Evolutionary conservation across 2,888 invertebrate genomes (phyloP).

Genomic region (Hemithea aestivaria): DNA sequence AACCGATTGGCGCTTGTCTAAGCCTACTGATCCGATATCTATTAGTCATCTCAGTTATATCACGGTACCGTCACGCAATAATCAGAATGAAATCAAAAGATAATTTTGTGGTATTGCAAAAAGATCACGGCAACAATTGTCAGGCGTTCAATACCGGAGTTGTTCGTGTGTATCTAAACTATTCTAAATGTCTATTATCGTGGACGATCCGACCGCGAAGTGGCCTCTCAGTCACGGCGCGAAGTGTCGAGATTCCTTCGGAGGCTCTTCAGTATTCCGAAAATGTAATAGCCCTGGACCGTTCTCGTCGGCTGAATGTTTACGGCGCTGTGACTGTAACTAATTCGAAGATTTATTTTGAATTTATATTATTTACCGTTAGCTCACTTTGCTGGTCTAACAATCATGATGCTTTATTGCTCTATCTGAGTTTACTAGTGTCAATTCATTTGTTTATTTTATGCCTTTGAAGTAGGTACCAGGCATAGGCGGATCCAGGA

Average conservation of each 20-base stretch:
- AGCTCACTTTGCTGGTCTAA: neutral
- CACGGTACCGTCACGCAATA: slow-evolving; percentile 20
- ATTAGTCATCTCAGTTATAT: slow-evolving; percentile 16
- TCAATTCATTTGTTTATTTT: too few relatives aligned
- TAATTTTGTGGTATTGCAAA: slow-evolving; percentile 24
- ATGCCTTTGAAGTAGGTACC: too few relatives aligned
- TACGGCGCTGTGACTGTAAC: slow-evolving; percentile 18
- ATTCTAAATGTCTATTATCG: slow-evolving; percentile 39
- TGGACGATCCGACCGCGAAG: slow-evolving; percentile 49
- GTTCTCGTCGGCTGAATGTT: slow-evolving; percentile 8
- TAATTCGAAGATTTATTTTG: slow-evolving; percentile 14
- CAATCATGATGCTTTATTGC: neutral
- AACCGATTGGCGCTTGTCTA: slow-evolving; percentile 46
- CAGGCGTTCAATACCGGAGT: slow-evolving; percentile 35
- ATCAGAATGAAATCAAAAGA: slow-evolving; percentile 29
- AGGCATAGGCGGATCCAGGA: too few relatives aligned
- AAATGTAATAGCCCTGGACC: slow-evolving; percentile 12
- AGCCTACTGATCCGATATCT: slow-evolving; percentile 3
- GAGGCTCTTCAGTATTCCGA: slow-evolving; percentile 28
- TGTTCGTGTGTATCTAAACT: slow-evolving; percentile 56
- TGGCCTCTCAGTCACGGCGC: slow-evolving; percentile 44
- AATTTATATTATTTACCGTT: slow-evolving; percentile 14
- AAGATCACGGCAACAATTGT: slow-evolving; percentile 38
- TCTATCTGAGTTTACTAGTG: too few relatives aligned
- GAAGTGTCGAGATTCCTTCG: slow-evolving; percentile 32